Percentiles rank a stretch among this genome's conserved stretches.
Evolutionary conservation across 2,113 vertebrate genomes (phyloP).

Genomic region (Tautogolabrus adspersus): DNA sequence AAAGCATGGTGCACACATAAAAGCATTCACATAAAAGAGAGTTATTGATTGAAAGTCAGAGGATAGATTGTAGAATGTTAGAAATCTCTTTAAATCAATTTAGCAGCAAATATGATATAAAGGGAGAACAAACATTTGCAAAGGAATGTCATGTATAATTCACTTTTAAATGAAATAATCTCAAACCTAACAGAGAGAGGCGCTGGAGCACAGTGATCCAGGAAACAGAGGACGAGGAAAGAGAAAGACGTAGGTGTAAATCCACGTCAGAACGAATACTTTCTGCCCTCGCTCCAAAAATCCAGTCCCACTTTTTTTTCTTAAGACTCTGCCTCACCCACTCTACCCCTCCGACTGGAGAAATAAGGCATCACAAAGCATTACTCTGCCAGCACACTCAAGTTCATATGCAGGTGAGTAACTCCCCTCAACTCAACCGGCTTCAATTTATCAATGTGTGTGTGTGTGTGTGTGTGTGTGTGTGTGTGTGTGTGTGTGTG

Average conservation of each 20-base stretch:
- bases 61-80: neutral
- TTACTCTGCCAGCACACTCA: constrained; percentile 52
- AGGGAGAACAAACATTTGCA: neutral
- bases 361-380: constrained; percentile 57
- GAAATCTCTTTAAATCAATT: constrained; percentile 3
- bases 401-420: constrained; percentile 76
- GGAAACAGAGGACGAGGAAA: neutral
- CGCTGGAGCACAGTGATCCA: constrained; percentile 12
- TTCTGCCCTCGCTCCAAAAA: constrained; percentile 49
- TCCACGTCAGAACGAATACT: constrained; percentile 15
- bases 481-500: constrained; percentile 2
- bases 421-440: constrained; percentile 49
- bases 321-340: constrained; percentile 27
- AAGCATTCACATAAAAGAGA: constrained; percentile 16
- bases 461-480: constrained; percentile 10
- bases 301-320: constrained; percentile 17
- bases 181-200: constrained; percentile 42
- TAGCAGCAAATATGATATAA: neutral
- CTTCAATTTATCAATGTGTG: constrained; percentile 16
- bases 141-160: constrained; percentile 7
- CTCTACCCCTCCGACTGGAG: constrained; percentile 23
- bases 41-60: constrained; percentile 39
- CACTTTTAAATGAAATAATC: neutral
- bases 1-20: constrained; percentile 22
- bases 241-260: neutral